Evolutionary conservation across 2,888 invertebrate species (phyloP).

Genomic region (Mythimna ferrago): DNA sequence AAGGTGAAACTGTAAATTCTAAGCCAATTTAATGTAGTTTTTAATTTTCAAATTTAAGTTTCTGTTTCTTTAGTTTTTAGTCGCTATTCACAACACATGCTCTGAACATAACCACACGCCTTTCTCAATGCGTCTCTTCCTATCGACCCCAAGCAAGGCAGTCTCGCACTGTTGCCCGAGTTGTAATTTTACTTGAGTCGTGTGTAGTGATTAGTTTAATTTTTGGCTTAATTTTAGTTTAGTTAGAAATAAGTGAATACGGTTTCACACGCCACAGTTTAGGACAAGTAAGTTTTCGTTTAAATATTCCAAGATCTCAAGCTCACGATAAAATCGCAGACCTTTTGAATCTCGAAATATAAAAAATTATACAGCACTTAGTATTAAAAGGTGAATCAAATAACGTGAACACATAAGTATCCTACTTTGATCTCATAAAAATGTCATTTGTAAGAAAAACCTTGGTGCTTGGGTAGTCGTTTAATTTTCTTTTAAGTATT

Average conservation of each 20-base stretch:
- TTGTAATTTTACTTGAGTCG: slow-evolving; percentile 9
- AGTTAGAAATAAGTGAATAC: slow-evolving; percentile 70
- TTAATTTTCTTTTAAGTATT: slow-evolving; percentile 64
- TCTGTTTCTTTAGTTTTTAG: slow-evolving; percentile 63
- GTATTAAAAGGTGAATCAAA: slow-evolving; percentile 49
- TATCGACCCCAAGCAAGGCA: not conserved
- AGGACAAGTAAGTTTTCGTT: slow-evolving; percentile 59
- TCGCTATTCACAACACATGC: slow-evolving; percentile 48
- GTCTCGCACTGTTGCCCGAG: not conserved
- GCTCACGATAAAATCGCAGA: slow-evolving; percentile 58
- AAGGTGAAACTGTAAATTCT: slow-evolving; percentile 80
- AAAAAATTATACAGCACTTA: slow-evolving; percentile 42
- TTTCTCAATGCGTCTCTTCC: not conserved
- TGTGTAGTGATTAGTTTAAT: slow-evolving; percentile 53
- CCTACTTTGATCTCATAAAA: slow-evolving; percentile 83
- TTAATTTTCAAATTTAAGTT: slow-evolving; percentile 77
- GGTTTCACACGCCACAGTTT: slow-evolving; percentile 65
- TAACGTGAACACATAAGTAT: slow-evolving; percentile 69
- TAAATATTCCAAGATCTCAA: slow-evolving; percentile 72
- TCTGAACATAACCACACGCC: not conserved
- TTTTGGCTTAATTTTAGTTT: slow-evolving; percentile 66
- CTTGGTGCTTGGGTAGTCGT: slow-evolving; percentile 82
- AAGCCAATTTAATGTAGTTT: slow-evolving; percentile 77
- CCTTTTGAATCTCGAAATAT: slow-evolving; percentile 62
- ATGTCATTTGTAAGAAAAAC: slow-evolving; percentile 69